Conservation (phyloP, 1,140 invertebrate species). For the Drosophila carrolli region DNA sequence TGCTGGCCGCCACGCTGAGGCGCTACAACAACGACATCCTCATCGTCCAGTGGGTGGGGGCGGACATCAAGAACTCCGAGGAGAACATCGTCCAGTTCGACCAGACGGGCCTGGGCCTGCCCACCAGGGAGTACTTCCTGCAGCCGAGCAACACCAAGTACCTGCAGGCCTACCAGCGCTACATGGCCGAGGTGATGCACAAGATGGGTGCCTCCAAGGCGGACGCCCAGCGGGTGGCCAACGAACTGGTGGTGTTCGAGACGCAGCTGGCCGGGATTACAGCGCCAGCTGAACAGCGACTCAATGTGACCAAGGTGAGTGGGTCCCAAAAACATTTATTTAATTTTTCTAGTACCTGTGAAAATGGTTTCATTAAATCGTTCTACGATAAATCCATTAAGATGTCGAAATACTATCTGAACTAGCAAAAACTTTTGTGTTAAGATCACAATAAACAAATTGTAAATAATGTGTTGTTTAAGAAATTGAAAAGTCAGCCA, state of each 20-base stretch:
- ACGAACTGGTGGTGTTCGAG: constrained; percentile 93
- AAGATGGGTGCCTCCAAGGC: constrained; percentile 88
- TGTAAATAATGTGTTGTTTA: no score
- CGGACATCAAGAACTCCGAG: constrained; percentile 95
- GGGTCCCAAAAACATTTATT: neutral
- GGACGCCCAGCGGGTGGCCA: constrained; percentile 88
- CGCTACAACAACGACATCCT: constrained; percentile 93
- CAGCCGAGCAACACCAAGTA: constrained; percentile 89
- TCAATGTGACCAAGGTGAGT: constrained; percentile 87
- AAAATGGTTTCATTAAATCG: no score
- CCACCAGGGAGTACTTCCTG: constrained; percentile 94
- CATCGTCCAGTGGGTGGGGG: constrained; percentile 93
- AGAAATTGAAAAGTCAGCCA: no score
- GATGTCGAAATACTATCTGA: no score
- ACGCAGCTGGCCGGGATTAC: constrained; percentile 87
- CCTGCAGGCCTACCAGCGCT: constrained; percentile 91
- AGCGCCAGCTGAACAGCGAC: constrained; percentile 90
- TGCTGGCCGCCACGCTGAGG: constrained; percentile 90
- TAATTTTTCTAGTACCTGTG: no score
- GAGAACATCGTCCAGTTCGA: constrained; percentile 95
- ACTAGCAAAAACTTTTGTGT: no score
- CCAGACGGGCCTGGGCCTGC: constrained; percentile 94
- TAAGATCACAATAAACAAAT: no score
- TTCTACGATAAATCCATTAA: neutral
- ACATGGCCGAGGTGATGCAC: constrained; percentile 89